phyloP scores from a whole-genome alignment of 2,797 vertebrate species.

The Catostomus latipinnis region DNA sequence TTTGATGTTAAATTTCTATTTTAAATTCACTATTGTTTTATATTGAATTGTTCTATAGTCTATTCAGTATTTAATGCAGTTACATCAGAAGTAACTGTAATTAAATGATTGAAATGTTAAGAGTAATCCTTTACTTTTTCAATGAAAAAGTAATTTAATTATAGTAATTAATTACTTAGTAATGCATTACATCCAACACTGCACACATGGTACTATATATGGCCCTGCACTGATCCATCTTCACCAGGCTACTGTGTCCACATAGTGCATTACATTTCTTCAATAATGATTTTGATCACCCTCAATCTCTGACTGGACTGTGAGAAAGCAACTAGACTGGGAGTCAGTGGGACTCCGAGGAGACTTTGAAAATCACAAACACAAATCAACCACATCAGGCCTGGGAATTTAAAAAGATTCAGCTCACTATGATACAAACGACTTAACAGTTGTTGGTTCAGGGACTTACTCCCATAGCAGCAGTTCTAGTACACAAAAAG shows the following conservation, averaged over 20 bases:
- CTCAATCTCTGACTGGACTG: conserved; percentile 47
- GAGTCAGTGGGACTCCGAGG: conserved; percentile 55
- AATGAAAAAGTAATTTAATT: too few species aligned
- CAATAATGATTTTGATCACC: conserved; percentile 59
- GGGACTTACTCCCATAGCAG: conserved; percentile 44
- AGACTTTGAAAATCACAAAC: conserved; percentile 60
- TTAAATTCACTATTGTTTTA: too few species aligned
- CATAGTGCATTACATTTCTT: conserved; percentile 46
- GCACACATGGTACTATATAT: conserved; percentile 40
- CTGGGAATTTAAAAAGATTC: conserved; percentile 48
- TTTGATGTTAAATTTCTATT: too few species aligned
- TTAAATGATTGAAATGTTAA: too few species aligned
- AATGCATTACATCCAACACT: background rate
- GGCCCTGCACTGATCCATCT: conserved; percentile 57
- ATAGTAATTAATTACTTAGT: too few species aligned
- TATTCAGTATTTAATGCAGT: too few species aligned
- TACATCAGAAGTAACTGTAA: too few species aligned
- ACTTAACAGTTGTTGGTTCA: conserved; percentile 46
- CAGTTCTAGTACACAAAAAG: conserved; percentile 46
- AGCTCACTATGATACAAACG: conserved; percentile 38
- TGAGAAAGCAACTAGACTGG: conserved; percentile 54
- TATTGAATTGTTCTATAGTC: too few species aligned
- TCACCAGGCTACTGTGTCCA: conserved; percentile 46
- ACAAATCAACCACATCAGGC: conserved; percentile 56
- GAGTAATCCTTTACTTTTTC: too few species aligned